Base-by-base conservation (phyloP, 2,797 vertebrate genomes). In the Telmatherina bonti region DNA sequence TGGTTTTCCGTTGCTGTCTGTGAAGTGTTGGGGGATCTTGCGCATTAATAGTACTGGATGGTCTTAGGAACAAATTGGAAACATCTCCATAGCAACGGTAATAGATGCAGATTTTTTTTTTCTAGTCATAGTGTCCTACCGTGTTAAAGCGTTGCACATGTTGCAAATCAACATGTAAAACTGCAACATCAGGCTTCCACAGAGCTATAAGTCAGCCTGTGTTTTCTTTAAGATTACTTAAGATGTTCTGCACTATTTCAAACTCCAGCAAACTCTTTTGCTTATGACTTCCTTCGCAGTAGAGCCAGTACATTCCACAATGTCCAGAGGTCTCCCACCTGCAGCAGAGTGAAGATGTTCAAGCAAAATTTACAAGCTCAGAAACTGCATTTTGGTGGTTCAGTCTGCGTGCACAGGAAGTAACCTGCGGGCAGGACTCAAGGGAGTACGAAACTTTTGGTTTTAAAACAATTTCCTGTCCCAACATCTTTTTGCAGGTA, bases 271-370 rank as follows among this genome's bases (percentile, higher is more conserved):
- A 26, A 38, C 41, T 33, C 49, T 18, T n/a, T 68, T 57, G 75
- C 80, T 66, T 31, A 64, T 80, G 70, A 70, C 78, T 90, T 86
- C 79, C 68, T 76, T 73, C 38, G 5, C 62, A 79, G 43, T 64
- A 47, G 76, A 68, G 85, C 88, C 84, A 88, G 87, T 70, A 80
- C 76, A 90, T 89, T 86, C 63, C 81, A 76, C 53, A 62, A 76
- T 86, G 85, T 88, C 83, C 86, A 74, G 82, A 84, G 72, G 78
- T 77, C 73, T 88, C 83, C 76, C 82, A 89, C 80, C 90, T 91
- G 88, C 74, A 79, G 62, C 69, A 74, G 61, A 71, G 79, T 10
- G 45, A 76, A 78, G 73, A 83, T 68, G 79, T 85, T 65, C 27
- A 61, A 54, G 56, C 22, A 64, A 74, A 75, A 89, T 92, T 88